Percentiles rank a stretch among this genome's conserved stretches.
phyloP scores from a whole-genome alignment of 2,113 vertebrate genomes.

The pig (Sus scrofa) region DNA sequence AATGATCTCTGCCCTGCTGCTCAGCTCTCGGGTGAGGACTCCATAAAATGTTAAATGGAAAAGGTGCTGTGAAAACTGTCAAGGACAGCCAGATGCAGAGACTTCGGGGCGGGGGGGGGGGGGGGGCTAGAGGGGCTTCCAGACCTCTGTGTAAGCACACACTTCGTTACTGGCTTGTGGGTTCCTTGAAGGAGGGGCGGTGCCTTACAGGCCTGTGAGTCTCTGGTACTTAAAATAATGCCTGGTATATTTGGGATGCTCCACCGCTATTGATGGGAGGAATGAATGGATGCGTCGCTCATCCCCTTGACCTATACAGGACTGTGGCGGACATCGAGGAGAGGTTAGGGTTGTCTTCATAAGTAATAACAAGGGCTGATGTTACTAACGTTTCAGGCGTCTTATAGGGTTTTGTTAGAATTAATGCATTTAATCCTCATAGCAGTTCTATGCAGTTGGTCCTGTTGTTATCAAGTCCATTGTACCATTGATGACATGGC shows the following conservation, averaged over 20 bases:
- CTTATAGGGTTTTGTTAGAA: background rate
- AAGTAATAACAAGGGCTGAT: background rate
- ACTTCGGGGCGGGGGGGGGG: background rate
- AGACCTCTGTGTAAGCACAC: background rate
- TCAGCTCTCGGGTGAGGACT: background rate
- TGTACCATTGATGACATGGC: background rate
- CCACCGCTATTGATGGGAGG: background rate
- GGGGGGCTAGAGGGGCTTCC: background rate
- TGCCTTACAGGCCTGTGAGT: background rate
- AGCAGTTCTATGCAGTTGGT: background rate
- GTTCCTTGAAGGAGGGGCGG: background rate
- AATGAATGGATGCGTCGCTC: background rate
- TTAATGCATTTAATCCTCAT: background rate
- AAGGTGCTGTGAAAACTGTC: background rate
- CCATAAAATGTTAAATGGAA: background rate
- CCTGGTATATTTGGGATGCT: background rate
- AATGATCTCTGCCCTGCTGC: no score
- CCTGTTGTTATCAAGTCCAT: background rate
- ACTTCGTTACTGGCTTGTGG: background rate
- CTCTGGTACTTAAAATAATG: background rate
- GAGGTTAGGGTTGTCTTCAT: background rate
- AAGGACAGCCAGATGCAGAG: background rate
- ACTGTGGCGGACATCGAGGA: background rate
- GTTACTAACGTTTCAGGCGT: background rate
- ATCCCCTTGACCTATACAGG: background rate